A percentile compares a stretch with the other conserved stretches of the same genome.
These are phyloP conservation scores for Psittacus erithacus DNA, from an alignment of 2,113 vertebrate genomes.

Conservation along the genomic window DNA sequence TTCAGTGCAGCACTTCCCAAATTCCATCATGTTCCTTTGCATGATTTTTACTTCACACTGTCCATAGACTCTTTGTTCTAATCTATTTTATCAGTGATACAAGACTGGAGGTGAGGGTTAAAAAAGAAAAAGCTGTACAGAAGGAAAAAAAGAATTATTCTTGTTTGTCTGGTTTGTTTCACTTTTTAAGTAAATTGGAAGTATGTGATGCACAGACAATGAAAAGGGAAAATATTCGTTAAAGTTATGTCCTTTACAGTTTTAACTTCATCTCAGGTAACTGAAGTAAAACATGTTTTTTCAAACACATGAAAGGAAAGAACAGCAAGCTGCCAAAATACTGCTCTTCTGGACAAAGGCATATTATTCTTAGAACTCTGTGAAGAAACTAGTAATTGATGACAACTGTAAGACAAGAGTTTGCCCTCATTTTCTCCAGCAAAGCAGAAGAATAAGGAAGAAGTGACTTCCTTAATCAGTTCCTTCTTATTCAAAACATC, in stretches of 20 bases:
- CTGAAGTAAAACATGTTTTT: not conserved
- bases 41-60: not conserved
- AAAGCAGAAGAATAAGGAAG: not conserved
- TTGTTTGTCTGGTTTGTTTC: not conserved
- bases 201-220: not conserved
- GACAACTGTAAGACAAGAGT: not conserved
- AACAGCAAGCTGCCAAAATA: not conserved
- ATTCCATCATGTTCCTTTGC: not conserved
- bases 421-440: not conserved
- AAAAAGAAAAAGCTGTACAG: not conserved
- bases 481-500: slow-evolving; percentile 1
- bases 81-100: not conserved
- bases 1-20: not conserved
- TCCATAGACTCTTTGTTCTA: not conserved
- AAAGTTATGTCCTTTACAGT: not conserved
- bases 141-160: fast-evolving
- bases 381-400: not conserved
- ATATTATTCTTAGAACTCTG: not conserved
- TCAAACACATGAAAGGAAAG: not conserved
- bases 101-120: not conserved
- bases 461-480: not conserved
- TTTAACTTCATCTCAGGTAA: not conserved
- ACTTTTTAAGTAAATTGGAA: not conserved
- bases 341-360: not conserved
- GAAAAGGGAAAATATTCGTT: not conserved